These are phyloP conservation scores for Trypoxylus dichotomus DNA, from an alignment of 1,140 invertebrate species.

Conservation along the genomic window DNA sequence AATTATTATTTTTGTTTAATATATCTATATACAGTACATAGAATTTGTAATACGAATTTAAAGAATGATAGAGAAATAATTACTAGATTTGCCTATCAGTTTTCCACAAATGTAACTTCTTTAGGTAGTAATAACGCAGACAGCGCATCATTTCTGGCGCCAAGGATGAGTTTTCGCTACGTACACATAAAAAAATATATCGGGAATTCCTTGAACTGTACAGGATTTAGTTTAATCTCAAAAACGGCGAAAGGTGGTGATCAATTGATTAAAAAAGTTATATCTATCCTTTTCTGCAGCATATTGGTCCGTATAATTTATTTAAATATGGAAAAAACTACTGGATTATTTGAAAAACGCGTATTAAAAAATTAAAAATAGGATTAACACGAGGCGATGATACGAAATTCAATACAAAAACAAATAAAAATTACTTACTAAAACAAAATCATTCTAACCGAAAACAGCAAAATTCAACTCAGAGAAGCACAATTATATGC, in stretches of 20 bases:
- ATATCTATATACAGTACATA: no score
- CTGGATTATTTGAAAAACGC: no score
- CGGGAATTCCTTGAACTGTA: neutral
- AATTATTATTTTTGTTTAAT: no score
- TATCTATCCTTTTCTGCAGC: no score
- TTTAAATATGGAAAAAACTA: no score
- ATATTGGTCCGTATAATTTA: no score
- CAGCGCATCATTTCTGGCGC: neutral
- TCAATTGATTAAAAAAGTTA: neutral
- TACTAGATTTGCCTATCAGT: neutral
- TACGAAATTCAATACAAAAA: neutral
- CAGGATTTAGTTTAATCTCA: neutral
- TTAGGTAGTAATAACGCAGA: neutral
- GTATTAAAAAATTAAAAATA: no score
- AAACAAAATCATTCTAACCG: conserved; percentile 15
- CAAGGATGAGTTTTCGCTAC: neutral
- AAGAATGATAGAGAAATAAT: neutral
- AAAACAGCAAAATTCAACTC: conserved; percentile 1
- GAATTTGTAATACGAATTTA: no score
- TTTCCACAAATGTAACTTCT: neutral
- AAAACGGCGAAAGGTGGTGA: neutral
- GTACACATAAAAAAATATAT: neutral
- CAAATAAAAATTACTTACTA: neutral
- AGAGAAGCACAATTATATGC: conserved; percentile 5
- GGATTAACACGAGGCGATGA: no score